Evolutionary conservation across 2,888 invertebrate genomes (phyloP).

Genomic region (Masnerella sp.): DNA sequence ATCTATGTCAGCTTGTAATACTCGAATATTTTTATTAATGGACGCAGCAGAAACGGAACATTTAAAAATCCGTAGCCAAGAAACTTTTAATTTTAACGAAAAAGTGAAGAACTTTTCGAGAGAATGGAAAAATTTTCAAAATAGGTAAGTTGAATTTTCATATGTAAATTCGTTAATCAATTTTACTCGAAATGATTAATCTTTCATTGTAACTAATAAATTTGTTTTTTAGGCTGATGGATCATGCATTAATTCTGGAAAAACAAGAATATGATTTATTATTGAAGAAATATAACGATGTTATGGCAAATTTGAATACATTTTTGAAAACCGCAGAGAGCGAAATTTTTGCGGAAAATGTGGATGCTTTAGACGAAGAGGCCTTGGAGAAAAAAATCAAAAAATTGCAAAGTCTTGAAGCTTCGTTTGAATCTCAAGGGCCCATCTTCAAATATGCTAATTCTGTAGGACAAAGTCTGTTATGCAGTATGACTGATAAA

Average conservation of each 20-base stretch:
- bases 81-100: too few relatives aligned
- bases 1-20: too few relatives aligned
- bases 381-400: constrained; percentile 77
- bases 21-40: too few relatives aligned
- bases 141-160: too few relatives aligned
- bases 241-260: constrained; percentile 79
- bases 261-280: constrained; percentile 76
- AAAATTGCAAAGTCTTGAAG: constrained; percentile 77
- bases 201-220: too few relatives aligned
- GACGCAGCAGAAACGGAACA: too few relatives aligned
- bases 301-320: constrained; percentile 76
- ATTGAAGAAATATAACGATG: constrained; percentile 76
- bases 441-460: constrained; percentile 78
- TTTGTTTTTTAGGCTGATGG: constrained; percentile 73
- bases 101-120: too few relatives aligned
- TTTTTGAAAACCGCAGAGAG: constrained; percentile 79
- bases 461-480: constrained; percentile 77
- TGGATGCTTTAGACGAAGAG: constrained; percentile 77
- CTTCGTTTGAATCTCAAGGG: constrained; percentile 77
- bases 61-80: too few relatives aligned
- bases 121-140: too few relatives aligned
- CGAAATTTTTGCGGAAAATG: constrained; percentile 79
- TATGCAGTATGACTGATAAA: constrained; percentile 72
- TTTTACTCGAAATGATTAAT: too few relatives aligned
- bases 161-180: too few relatives aligned